Conservation (phyloP, 2,797 vertebrate species). For the Loriculus beryllinus region DNA sequence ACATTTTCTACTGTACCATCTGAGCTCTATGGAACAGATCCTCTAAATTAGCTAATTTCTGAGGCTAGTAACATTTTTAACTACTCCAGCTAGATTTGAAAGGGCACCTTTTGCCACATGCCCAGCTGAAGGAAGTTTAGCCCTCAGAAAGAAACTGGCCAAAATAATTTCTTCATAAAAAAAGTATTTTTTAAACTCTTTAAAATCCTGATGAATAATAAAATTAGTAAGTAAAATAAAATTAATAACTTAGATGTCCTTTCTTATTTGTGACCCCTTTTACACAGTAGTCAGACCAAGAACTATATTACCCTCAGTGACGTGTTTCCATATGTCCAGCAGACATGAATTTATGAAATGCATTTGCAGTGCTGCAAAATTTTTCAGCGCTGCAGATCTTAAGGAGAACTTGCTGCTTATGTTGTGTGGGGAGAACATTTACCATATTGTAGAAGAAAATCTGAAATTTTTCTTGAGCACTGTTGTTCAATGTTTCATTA, state of each 20-base stretch:
- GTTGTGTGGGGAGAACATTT: not conserved
- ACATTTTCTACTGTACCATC: not conserved
- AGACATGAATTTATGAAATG: not conserved
- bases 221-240: not conserved
- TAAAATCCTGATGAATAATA: not conserved
- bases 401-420: not conserved
- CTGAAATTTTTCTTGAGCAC: not conserved
- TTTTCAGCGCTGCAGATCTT: not conserved
- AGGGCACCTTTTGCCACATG: not conserved
- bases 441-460: not conserved
- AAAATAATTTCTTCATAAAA: not conserved
- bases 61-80: not conserved
- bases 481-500: constrained; percentile 50
- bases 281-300: not conserved
- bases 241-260: not conserved
- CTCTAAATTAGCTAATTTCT: not conserved
- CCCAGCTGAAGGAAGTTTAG: not conserved
- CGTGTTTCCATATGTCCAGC: not conserved
- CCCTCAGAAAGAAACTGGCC: not conserved
- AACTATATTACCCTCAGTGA: not conserved
- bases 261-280: not conserved
- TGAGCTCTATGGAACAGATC: not conserved
- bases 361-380: not conserved
- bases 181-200: not conserved
- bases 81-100: not conserved